A percentile compares a stretch with the other conserved stretches of the same genome.
phyloP scores from a whole-genome alignment of 2,888 invertebrate species.

The Philereme transversata region DNA sequence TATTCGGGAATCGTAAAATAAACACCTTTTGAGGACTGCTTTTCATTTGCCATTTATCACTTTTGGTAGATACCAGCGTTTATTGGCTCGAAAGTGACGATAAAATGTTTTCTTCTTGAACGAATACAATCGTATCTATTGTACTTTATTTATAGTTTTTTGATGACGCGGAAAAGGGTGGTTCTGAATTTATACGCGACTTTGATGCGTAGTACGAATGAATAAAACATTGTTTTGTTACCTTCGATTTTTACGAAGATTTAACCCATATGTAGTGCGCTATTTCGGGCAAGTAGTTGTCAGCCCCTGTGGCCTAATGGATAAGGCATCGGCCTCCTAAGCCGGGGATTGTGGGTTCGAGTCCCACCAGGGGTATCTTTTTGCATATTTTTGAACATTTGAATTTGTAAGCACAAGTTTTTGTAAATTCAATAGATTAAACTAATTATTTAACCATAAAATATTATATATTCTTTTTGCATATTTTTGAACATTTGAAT shows the following conservation, averaged over 20 bases:
- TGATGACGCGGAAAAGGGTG: too few relatives aligned
- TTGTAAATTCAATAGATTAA: too few relatives aligned
- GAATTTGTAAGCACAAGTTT: not conserved
- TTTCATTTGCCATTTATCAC: conserved; percentile 32
- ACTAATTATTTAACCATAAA: too few relatives aligned
- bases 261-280: too few relatives aligned
- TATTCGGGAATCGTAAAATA: conserved; percentile 34
- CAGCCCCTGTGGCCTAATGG: conserved; percentile 90
- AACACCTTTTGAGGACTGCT: conserved; percentile 29
- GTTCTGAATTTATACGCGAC: too few relatives aligned
- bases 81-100: conserved; percentile 20
- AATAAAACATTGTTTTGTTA: too few relatives aligned
- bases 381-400: not conserved
- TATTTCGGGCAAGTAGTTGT: not conserved
- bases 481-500: not conserved
- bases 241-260: too few relatives aligned
- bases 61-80: conserved; percentile 25
- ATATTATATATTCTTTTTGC: too few relatives aligned
- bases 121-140: not conserved
- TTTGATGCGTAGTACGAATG: too few relatives aligned
- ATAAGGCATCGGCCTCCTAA: conserved; percentile 91
- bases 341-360: conserved; percentile 91
- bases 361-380: conserved; percentile 87
- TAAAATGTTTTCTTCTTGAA: conserved; percentile 7
- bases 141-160: too few relatives aligned